Evolutionary conservation across 2,113 vertebrate species (phyloP).

Genomic region (Embiotoca jacksoni): DNA sequence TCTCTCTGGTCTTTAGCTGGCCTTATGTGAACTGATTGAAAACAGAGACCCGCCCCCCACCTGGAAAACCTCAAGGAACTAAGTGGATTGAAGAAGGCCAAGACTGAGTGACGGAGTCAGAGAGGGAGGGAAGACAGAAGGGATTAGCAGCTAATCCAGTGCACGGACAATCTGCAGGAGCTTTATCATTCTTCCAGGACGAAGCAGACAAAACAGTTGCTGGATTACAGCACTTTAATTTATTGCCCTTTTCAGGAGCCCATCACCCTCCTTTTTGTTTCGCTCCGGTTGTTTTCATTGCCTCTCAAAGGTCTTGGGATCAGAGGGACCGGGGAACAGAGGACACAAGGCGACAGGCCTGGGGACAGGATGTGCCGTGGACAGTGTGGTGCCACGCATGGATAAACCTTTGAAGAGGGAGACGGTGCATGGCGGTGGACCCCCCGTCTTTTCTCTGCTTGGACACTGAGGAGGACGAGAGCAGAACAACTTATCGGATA

Average conservation of each 20-base stretch:
- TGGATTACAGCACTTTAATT: slow-evolving; percentile 65
- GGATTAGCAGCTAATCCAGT: slow-evolving; percentile 80
- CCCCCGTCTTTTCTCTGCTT: slow-evolving; percentile 13
- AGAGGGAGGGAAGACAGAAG: slow-evolving; percentile 61
- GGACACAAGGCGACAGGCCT: slow-evolving; percentile 5
- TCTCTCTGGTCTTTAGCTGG: slow-evolving; percentile 51
- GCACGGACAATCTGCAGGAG: slow-evolving; percentile 71
- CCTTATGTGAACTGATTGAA: slow-evolving; percentile 61
- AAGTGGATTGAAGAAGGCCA: slow-evolving; percentile 78
- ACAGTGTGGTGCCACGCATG: slow-evolving; percentile 51
- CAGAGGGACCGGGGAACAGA: slow-evolving; percentile 1
- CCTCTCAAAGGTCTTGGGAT: slow-evolving; percentile 1
- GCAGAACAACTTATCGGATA: slow-evolving; percentile 5
- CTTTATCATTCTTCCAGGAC: slow-evolving; percentile 48
- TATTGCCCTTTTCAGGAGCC: slow-evolving; percentile 28
- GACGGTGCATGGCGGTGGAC: slow-evolving; percentile 32
- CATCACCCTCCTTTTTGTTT: background rate
- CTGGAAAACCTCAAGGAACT: slow-evolving; percentile 53
- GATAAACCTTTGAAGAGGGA: slow-evolving; percentile 64
- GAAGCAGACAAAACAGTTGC: slow-evolving; percentile 66
- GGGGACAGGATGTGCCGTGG: slow-evolving; percentile 39
- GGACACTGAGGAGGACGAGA: slow-evolving; percentile 25
- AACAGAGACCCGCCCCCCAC: slow-evolving; percentile 42
- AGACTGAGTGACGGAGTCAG: slow-evolving; percentile 62
- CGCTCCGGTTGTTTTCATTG: slow-evolving; percentile 27